Evolutionary conservation across 2,888 invertebrate genomes (phyloP), one percentile per base, ranked within the genome.

Genomic region (Periphyllus acericola): DNA sequence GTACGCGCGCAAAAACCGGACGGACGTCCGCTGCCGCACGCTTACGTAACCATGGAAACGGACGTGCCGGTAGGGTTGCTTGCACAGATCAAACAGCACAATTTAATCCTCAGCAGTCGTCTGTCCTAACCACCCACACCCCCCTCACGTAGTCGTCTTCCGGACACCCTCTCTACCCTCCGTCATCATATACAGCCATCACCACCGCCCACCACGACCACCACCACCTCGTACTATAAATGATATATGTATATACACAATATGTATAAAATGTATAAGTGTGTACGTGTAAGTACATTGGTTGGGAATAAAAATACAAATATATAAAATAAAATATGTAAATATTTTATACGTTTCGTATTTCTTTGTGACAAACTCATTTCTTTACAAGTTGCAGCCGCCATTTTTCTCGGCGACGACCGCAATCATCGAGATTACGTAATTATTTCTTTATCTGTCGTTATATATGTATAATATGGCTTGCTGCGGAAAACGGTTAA

Each of bases 1-100:
- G 8, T 9, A 8, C 68, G 60, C 71, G 52, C 71, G 55, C 79
- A 72, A 86, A 85, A 86, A 86, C 79, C 80, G 86, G 86, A 86
- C 86, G 72, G 72, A 86, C 80, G 80, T 86, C 36, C 71, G 74
- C 74, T 34, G 79, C 36, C 60, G n/a, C 60, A 55, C 32, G 85
- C 85, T 79, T 55, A n/a, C 32, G 87, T 87, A 60, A 87, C 87
- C 87, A 87, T 87, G 81, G 81, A 60, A 55, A 79, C 80, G 72
- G 86, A 80, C 72, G 66, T 74, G 80, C 74, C 74, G 81, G 81
- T 75, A 87, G 87, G 87, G 87, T 80, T 80, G 78, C 52, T 32
- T 9, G 80, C 71, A 40, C 81, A 66, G 87, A 86, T 86, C 86
- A 87, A 87, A 87, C 87, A 74, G 86, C 79, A 84, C 78, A 66